Conservation (phyloP, 37 sponge, comb jelly and placozoan species). For the Spongilla lacustris region DNA sequence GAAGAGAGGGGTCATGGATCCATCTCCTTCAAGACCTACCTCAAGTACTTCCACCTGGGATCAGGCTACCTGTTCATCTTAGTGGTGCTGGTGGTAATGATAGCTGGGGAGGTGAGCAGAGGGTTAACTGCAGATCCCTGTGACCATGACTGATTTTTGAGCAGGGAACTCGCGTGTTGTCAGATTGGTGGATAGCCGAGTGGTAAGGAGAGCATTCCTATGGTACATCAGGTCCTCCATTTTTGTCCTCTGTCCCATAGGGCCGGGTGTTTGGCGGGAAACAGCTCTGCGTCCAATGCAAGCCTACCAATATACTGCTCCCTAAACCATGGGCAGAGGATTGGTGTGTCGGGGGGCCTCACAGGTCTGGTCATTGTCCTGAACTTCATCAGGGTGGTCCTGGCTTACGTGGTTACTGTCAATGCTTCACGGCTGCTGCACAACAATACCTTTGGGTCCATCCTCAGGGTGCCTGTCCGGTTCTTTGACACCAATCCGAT, state of each 20-base stretch:
- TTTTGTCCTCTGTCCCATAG: slow-evolving; percentile 16
- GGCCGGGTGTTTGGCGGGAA: slow-evolving; percentile 34
- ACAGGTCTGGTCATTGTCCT: slow-evolving; percentile 37
- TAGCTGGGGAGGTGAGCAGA: slow-evolving; percentile 60
- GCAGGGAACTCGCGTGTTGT: slow-evolving; percentile 46
- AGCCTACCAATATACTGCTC: neutral
- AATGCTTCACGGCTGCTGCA: slow-evolving; percentile 73
- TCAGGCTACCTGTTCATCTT: slow-evolving; percentile 29
- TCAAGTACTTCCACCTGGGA: slow-evolving; percentile 56
- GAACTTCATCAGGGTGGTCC: slow-evolving; percentile 29
- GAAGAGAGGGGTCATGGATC: slow-evolving; percentile 69
- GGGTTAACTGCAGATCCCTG: no score
- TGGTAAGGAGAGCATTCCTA: slow-evolving; percentile 47
- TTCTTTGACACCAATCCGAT: slow-evolving; percentile 88
- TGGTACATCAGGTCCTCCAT: neutral
- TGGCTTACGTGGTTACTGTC: slow-evolving; percentile 49
- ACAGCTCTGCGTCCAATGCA: neutral
- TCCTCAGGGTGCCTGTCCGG: slow-evolving; percentile 70
- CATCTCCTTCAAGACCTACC: slow-evolving; percentile 61
- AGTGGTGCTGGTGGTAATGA: slow-evolving; percentile 17
- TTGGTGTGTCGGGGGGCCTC: slow-evolving; percentile 54
- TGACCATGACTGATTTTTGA: no score
- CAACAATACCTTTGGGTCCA: slow-evolving; percentile 66
- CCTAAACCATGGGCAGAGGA: slow-evolving; percentile 39
- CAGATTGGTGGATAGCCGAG: slow-evolving; percentile 80